Percentiles rank a stretch among this genome's conserved stretches.
These are phyloP conservation scores for Nephotettix cincticeps DNA, from an alignment of 1,140 invertebrate species.

Conservation along the genomic window DNA sequence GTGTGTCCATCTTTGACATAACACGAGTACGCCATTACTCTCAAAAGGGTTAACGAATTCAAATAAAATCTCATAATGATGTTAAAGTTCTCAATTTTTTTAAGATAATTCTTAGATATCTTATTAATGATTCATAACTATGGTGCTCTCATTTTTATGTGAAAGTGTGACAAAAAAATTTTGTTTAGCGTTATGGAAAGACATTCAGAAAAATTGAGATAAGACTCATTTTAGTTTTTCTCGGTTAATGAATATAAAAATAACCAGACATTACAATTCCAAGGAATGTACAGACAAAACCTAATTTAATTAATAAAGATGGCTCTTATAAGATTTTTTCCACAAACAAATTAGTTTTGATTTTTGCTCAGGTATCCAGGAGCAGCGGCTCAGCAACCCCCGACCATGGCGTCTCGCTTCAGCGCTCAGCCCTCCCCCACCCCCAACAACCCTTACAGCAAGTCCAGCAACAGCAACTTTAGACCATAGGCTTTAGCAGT, in stretches of 20 bases:
- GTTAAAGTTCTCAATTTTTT: too few relatives aligned
- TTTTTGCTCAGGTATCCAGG: not conserved
- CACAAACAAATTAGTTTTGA: not conserved
- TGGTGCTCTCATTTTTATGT: too few relatives aligned
- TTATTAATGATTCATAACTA: too few relatives aligned
- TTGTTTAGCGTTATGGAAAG: too few relatives aligned
- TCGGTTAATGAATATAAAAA: not conserved
- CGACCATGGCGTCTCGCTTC: not conserved
- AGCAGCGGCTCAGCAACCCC: not conserved
- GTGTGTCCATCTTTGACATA: too few relatives aligned
- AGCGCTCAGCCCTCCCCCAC: not conserved
- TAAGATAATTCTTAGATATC: too few relatives aligned
- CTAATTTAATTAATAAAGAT: not conserved
- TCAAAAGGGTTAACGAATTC: too few relatives aligned
- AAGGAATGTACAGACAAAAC: too few relatives aligned
- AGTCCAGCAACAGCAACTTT: not conserved
- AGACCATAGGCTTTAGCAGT: not conserved
- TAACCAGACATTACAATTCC: not conserved
- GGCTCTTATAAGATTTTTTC: not conserved
- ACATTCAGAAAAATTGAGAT: not conserved
- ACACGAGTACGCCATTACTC: too few relatives aligned
- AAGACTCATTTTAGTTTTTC: not conserved
- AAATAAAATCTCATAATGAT: too few relatives aligned
- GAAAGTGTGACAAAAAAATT: too few relatives aligned
- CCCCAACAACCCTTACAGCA: conserved; percentile 4